Evolutionary conservation across 2,113 vertebrate species (phyloP), one percentile per base, ranked within the genome.

Genomic region (Menidia beryllina): DNA sequence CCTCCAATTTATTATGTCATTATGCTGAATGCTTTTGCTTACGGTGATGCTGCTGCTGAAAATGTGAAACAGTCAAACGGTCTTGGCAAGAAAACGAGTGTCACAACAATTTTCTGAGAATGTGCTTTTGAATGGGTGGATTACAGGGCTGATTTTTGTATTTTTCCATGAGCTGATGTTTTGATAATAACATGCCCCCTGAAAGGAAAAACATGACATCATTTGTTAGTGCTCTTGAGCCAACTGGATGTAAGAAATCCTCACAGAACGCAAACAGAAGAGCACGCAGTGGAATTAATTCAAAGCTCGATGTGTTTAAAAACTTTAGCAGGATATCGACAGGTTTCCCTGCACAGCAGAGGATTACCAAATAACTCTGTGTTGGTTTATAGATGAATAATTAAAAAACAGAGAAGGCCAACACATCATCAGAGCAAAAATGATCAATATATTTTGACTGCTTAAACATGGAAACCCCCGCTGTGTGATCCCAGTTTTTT

Each of bases 151-250:
- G 41, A 45, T 12, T 27, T 45, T 20, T 30, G 17, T 15, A 26
- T 61, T 69, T 75, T 76, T 54, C 61, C 75, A 72, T 77, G 30
- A 66, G 66, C 65, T 68, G 36, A 77, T 79, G 27, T 69, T 64
- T 64, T 19, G 7, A 54, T 61, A 58, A 21, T 36, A 72, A 38
- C 20, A 0, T 19, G 36, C 50, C 54, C 45, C 51, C 36, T 51
- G 54, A 52, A 48, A 43, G 48, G 57, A 66, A 75, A 86, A 71
- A 13, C 57, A 77, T 77, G 56, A 83, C 54, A 68, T 75, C 75
- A 82, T 51, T 15, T 56, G 54, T 62, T 65, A 56, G 71, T 8
- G 6, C 56, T 58, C 20, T 56, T 0, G 1, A 34, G 11, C 30
- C 48, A 77, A 38, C 17, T 62, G 47, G 23, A 30, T 43, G 30